Conservation (phyloP, 2,888 invertebrate species). For the Mesoligia furuncula region DNA sequence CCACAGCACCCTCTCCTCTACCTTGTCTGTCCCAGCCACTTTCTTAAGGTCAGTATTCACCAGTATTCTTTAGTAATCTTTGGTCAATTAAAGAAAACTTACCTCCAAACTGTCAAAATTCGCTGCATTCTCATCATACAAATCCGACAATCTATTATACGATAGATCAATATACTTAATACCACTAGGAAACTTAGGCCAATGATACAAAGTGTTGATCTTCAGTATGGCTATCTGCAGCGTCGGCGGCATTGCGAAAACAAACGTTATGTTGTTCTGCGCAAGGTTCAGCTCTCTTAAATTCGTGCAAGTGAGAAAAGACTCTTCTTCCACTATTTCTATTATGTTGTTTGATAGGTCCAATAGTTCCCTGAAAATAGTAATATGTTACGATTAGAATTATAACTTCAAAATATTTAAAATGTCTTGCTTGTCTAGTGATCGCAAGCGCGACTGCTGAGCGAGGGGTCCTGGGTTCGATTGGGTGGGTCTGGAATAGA, state of each 20-base stretch:
- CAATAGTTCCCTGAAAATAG: constrained; percentile 82
- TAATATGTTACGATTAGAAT: background rate
- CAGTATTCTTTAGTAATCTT: background rate
- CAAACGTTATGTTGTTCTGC: constrained; percentile 85
- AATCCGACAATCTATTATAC: constrained; percentile 81
- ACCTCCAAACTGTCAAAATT: constrained; percentile 86
- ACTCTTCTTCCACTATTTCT: constrained; percentile 83
- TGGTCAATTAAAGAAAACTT: background rate
- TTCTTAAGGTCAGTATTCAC: no score
- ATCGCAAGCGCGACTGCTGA: background rate
- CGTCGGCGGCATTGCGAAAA: constrained; percentile 81
- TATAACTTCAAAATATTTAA: no score
- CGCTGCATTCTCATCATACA: constrained; percentile 79
- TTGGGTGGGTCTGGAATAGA: background rate
- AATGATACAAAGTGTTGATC: constrained; percentile 84
- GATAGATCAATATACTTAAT: constrained; percentile 86
- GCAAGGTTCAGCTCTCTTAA: constrained; percentile 86
- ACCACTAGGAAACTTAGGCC: constrained; percentile 84
- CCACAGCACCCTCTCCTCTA: no score
- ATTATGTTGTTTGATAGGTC: constrained; percentile 87
- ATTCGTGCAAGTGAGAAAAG: constrained; percentile 80
- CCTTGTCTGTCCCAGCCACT: background rate
- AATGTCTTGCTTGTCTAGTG: background rate
- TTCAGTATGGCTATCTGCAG: constrained; percentile 84
- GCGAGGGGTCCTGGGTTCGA: no score